Base-by-base conservation (phyloP, 1,140 invertebrate species). In the Limonius californicus region DNA sequence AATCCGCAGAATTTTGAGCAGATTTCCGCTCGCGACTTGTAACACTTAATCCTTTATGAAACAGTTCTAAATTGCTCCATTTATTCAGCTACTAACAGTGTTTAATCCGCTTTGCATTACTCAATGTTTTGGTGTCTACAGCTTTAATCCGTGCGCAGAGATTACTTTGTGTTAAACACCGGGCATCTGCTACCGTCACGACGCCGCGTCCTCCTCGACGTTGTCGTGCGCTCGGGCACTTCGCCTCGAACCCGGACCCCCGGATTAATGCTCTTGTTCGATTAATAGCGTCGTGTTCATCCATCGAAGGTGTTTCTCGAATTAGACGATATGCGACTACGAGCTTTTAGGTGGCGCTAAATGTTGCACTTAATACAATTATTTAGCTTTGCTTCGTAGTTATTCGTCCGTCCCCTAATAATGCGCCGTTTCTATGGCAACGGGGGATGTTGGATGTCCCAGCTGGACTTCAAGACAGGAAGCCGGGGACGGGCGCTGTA, bases 101-200 rank as follows among this genome's bases (percentile, higher is more conserved):
- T 43, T 58, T 67, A 67, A 67, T 67, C 65, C 65, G 27, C 62
- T 64, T 64, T 67, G 59, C 61, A 60, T 59, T 62, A 60, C 43
- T 50, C 45, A 50, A 50, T 50, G 45, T 50, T 50, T 50, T 50
- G 45, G 45, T 50, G 45, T 50, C 45, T 50, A 50, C 45, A 50
- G 16, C 45, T 16, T 50, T 50, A 50, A 50, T 50, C 45, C 45
- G 16, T 18, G 2, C 45, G 45, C 14, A 19, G 16, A 21, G 45
- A 50, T 50, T 50, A 50, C 45, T 21, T 50, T 50, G 20, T 50
- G 20, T 50, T 50, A 18, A 50, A 50, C 16, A 50, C 20, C 50
- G 9, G 54, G 20, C 59, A 54, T 60, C 50, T 59, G 57, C 20
- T 60, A 54, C 19, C 30, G 15, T 18, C 8, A n/a, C 11, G 1